Conservation (phyloP, 2,888 invertebrate species). For the Phanerotoma sp. region DNA sequence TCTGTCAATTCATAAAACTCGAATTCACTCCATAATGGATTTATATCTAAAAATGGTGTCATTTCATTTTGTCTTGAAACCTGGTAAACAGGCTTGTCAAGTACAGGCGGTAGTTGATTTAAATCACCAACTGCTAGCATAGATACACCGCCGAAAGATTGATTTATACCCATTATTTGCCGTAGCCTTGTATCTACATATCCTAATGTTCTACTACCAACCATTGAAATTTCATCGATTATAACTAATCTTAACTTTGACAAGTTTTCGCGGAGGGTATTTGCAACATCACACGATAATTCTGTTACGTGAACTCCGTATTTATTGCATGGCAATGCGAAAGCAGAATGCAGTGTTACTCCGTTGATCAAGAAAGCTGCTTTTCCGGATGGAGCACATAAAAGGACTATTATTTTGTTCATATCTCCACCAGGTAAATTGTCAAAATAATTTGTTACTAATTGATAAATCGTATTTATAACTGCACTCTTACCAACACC, state of each 20-base stretch:
- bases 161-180: conserved; percentile 40
- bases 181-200: conserved; percentile 41
- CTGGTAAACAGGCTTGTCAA: conserved; percentile 35
- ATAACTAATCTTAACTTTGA: conserved; percentile 38
- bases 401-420: conserved; percentile 29
- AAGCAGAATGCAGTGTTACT: conserved; percentile 38
- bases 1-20: conserved; percentile 40
- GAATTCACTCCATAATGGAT: conserved; percentile 37
- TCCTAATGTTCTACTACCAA: conserved; percentile 36
- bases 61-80: conserved; percentile 8
- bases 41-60: conserved; percentile 15
- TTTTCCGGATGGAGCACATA: conserved; percentile 38
- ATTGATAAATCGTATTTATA: no score
- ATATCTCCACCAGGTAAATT: conserved; percentile 27
- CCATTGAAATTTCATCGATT: conserved; percentile 51
- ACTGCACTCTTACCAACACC: conserved; percentile 42
- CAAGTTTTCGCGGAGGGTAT: conserved; percentile 30
- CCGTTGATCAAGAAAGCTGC: conserved; percentile 39
- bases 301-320: not conserved
- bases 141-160: conserved; percentile 45
- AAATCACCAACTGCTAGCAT: conserved; percentile 48
- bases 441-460: no score
- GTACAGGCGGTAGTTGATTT: conserved; percentile 45
- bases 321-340: not conserved
- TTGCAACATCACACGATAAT: not conserved